Conservation (phyloP, 2,113 vertebrate species). For the Labeo rohita region DNA sequence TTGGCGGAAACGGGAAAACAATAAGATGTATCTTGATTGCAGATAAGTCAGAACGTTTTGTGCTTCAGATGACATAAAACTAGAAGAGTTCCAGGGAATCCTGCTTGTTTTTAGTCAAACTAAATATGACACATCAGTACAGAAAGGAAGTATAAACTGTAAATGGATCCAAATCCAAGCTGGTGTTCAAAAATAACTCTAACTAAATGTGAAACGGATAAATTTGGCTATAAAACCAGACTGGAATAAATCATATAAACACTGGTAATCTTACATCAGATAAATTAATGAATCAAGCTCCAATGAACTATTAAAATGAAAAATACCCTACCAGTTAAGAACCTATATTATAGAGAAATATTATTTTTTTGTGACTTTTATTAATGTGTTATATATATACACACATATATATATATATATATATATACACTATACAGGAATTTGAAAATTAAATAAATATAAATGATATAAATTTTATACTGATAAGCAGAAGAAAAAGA, state of each 20-base stretch:
- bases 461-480: too few species aligned
- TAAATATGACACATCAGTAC: not conserved
- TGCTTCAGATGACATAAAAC: not conserved
- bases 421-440: too few species aligned
- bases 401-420: too few species aligned
- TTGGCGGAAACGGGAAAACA: not conserved
- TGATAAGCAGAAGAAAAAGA: too few species aligned
- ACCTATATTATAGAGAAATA: not conserved
- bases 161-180: not conserved
- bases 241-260: not conserved
- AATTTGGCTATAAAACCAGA: not conserved
- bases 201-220: not conserved
- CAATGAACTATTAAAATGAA: not conserved
- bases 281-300: not conserved
- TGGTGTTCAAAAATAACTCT: not conserved
- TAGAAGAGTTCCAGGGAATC: not conserved
- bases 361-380: too few species aligned
- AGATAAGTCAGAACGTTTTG: not conserved
- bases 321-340: not conserved
- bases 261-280: not conserved
- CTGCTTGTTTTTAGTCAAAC: not conserved
- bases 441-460: too few species aligned
- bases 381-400: too few species aligned
- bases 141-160: not conserved
- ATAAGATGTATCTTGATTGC: conserved; percentile 1